phyloP scores from a whole-genome alignment of 2,113 vertebrate genomes.

The Lophotis ruficrista region DNA sequence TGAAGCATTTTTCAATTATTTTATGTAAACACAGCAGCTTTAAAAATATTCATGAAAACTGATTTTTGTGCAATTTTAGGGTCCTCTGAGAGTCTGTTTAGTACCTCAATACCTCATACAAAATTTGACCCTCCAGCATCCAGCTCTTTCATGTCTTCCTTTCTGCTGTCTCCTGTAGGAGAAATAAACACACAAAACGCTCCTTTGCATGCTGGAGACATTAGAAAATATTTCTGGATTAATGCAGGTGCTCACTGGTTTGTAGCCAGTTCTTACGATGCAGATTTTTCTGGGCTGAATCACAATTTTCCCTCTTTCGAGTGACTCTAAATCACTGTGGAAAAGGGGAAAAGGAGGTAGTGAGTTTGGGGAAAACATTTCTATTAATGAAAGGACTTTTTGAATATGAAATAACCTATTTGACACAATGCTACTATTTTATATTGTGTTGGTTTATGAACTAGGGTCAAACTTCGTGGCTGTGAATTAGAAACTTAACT shows the following conservation, averaged over 20 bases:
- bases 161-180: background rate
- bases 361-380: background rate
- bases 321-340: background rate
- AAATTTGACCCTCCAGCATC: background rate
- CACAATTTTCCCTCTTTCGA: background rate
- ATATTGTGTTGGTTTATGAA: background rate
- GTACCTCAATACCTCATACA: background rate
- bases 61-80: background rate
- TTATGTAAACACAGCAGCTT: background rate
- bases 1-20: background rate
- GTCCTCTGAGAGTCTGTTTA: background rate
- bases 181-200: background rate
- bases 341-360: background rate
- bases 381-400: background rate
- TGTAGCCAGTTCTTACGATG: background rate
- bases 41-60: background rate
- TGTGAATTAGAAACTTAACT: slow-evolving; percentile 41
- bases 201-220: background rate
- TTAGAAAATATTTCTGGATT: background rate
- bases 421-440: background rate
- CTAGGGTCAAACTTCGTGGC: background rate
- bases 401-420: background rate
- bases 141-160: background rate
- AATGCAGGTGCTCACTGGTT: background rate
- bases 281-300: background rate